Evolutionary conservation across 2,113 vertebrate species (phyloP).

Genomic region (Etia nguti): DNA sequence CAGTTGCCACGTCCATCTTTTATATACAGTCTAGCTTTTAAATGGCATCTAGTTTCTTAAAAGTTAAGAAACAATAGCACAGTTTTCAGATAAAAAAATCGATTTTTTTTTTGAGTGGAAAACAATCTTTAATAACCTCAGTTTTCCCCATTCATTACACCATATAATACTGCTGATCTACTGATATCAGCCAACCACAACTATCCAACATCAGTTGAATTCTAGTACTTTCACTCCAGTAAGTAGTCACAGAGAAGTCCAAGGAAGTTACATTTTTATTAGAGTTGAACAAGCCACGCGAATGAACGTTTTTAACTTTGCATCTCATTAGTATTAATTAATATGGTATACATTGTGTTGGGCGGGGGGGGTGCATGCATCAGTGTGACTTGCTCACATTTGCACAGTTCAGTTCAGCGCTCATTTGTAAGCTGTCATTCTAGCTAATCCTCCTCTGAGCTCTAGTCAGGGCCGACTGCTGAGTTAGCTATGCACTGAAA

Average conservation of each 20-base stretch:
- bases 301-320: background rate
- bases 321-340: background rate
- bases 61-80: background rate
- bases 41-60: background rate
- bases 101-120: background rate
- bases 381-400: conserved; percentile 19
- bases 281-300: background rate
- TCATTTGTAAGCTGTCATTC: conserved; percentile 59
- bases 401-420: conserved; percentile 42
- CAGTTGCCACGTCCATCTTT: background rate
- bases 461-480: conserved; percentile 33
- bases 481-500: conserved; percentile 53
- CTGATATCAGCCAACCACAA: background rate
- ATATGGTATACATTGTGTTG: background rate
- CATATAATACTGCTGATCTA: background rate
- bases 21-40: background rate
- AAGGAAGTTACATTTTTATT: background rate
- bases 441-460: conserved; percentile 61
- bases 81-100: background rate
- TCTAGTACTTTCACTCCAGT: background rate
- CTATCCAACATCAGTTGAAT: background rate
- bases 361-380: background rate
- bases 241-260: background rate
- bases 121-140: background rate
- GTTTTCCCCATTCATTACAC: background rate